phyloP scores from a whole-genome alignment of 2,113 vertebrate genomes.

The Cnemophilus loriae region DNA sequence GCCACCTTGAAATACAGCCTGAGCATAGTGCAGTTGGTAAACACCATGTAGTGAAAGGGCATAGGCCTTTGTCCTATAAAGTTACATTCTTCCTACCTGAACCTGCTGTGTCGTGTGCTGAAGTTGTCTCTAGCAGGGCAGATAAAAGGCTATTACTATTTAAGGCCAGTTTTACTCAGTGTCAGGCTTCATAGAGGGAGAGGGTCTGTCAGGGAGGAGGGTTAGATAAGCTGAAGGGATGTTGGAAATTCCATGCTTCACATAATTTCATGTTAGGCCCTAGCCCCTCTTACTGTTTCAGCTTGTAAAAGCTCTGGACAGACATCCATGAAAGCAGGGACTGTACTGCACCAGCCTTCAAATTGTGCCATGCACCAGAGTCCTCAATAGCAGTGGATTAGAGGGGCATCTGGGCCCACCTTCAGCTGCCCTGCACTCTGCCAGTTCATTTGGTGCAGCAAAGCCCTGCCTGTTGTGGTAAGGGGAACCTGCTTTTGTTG shows the following conservation, averaged over 20 bases:
- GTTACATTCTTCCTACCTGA: fast-evolving
- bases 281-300: fast-evolving
- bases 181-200: fast-evolving
- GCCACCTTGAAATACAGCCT: fast-evolving
- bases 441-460: fast-evolving
- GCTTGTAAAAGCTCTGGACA: background rate
- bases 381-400: background rate
- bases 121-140: background rate
- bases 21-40: fast-evolving
- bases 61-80: fast-evolving
- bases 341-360: background rate
- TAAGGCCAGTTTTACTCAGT: fast-evolving
- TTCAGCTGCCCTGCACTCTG: background rate
- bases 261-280: fast-evolving
- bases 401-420: fast-evolving
- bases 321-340: fast-evolving
- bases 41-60: fast-evolving
- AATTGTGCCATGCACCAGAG: fast-evolving
- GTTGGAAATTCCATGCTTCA: background rate
- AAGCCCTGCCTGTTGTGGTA: fast-evolving
- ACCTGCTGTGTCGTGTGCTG: fast-evolving
- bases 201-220: fast-evolving
- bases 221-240: background rate
- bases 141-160: fast-evolving
- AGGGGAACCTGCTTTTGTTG: fast-evolving